These are phyloP conservation scores for Hypercompe scribonia DNA, from an alignment of 2,888 invertebrate genomes.

Conservation along the genomic window DNA sequence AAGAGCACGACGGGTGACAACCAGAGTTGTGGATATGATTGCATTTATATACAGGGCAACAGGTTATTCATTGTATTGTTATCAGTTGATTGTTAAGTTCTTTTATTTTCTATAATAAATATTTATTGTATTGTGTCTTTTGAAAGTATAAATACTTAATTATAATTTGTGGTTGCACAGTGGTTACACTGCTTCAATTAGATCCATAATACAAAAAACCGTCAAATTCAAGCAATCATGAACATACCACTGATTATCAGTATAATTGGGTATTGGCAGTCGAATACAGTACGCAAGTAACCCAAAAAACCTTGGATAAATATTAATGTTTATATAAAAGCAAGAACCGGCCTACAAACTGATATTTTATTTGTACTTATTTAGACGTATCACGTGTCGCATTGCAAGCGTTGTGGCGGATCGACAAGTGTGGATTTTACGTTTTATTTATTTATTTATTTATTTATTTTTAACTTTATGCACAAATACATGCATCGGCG, in stretches of 20 bases:
- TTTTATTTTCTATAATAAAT: too few relatives aligned
- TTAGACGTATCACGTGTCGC: slow-evolving; percentile 47
- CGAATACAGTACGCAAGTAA: slow-evolving; percentile 30
- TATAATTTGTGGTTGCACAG: too few relatives aligned
- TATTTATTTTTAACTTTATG: too few relatives aligned
- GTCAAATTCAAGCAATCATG: slow-evolving; percentile 31
- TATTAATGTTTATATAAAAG: slow-evolving; percentile 31
- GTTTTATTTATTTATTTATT: too few relatives aligned
- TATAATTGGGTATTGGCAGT: neutral
- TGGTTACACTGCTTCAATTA: neutral
- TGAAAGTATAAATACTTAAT: too few relatives aligned
- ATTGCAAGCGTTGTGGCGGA: slow-evolving; percentile 47
- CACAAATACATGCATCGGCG: too few relatives aligned
- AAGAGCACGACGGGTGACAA: too few relatives aligned
- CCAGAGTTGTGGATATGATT: too few relatives aligned
- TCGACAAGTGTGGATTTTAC: slow-evolving; percentile 57
- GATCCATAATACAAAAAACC: neutral
- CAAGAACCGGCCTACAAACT: slow-evolving; percentile 42
- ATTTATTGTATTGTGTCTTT: too few relatives aligned
- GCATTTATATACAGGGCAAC: too few relatives aligned
- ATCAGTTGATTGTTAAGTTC: too few relatives aligned
- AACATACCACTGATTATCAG: neutral
- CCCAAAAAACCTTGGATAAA: slow-evolving; percentile 52
- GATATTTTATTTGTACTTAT: slow-evolving; percentile 35
- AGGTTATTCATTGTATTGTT: too few relatives aligned